A percentile compares a stretch with the other conserved stretches of the same genome.
These are phyloP conservation scores for Corvus moneduloides DNA, from an alignment of 2,113 vertebrate genomes.

Conservation along the genomic window DNA sequence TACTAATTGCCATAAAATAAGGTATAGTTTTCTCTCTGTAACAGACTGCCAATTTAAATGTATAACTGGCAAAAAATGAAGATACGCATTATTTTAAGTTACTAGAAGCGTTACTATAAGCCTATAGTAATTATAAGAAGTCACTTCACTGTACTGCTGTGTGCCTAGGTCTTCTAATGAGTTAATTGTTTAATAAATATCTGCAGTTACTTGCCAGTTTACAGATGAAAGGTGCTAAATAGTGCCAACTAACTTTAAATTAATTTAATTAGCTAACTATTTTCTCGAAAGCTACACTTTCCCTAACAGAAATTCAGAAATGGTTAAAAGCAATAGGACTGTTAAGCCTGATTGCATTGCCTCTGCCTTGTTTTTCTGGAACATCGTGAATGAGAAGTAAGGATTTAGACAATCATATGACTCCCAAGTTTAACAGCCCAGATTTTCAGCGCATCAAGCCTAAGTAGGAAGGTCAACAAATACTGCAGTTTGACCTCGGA, in stretches of 20 bases:
- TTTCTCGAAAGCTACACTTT: not conserved
- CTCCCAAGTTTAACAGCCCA: slow-evolving; percentile 47
- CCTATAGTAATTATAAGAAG: not conserved
- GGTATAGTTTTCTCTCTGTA: slow-evolving; percentile 16
- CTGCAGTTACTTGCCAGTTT: not conserved
- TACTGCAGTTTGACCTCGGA: not conserved
- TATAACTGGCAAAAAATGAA: not conserved
- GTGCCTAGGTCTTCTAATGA: not conserved
- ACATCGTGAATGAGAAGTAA: not conserved
- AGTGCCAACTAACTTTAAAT: not conserved
- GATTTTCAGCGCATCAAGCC: slow-evolving; percentile 35
- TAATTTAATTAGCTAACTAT: not conserved
- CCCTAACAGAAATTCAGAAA: not conserved
- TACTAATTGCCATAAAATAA: slow-evolving; percentile 59
- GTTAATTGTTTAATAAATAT: not conserved
- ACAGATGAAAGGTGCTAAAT: not conserved
- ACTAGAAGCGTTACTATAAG: not conserved
- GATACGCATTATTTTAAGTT: not conserved
- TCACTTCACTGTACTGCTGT: not conserved
- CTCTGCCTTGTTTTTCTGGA: slow-evolving; percentile 39
- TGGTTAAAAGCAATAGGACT: not conserved
- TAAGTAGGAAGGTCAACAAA: slow-evolving; percentile 34
- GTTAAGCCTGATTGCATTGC: slow-evolving; percentile 20
- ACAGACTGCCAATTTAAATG: not conserved
- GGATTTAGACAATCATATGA: slow-evolving; percentile 55